A percentile compares a stretch with the other conserved stretches of the same genome.
Evolutionary conservation across 2,797 vertebrate species (phyloP).

Genomic region (Lateolabrax maculatus): DNA sequence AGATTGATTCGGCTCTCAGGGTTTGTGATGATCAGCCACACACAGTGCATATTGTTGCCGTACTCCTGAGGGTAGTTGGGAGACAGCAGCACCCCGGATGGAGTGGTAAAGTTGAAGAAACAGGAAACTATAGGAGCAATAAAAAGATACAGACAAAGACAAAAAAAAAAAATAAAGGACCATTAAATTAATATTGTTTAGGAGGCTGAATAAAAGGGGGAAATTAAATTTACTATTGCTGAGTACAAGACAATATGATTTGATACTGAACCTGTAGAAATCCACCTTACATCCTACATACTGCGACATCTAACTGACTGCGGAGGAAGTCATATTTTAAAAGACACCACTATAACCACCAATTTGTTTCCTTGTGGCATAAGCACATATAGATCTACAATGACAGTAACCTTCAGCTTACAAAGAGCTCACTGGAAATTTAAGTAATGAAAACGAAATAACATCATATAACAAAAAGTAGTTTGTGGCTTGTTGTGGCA

Average conservation of each 20-base stretch:
- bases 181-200: slow-evolving; percentile 33
- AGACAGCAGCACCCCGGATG: slow-evolving; percentile 94
- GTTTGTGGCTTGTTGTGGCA: background rate
- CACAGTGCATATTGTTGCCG: slow-evolving; percentile 97
- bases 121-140: slow-evolving; percentile 91
- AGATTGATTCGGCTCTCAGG: slow-evolving; percentile 96
- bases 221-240: slow-evolving; percentile 37
- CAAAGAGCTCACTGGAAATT: background rate
- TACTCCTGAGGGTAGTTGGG: slow-evolving; percentile 99
- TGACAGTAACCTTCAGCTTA: background rate
- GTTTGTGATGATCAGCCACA: slow-evolving; percentile 97
- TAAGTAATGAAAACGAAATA: background rate
- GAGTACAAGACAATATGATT: slow-evolving; percentile 20
- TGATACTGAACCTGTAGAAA: slow-evolving; percentile 31
- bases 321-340: slow-evolving; percentile 28
- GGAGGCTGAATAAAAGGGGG: slow-evolving; percentile 13
- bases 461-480: background rate
- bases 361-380: background rate
- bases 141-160: slow-evolving; percentile 13
- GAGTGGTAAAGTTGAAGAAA: slow-evolving; percentile 99
- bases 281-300: slow-evolving; percentile 3
- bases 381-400: background rate
- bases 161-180: slow-evolving; percentile 33
- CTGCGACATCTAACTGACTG: background rate
- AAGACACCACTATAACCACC: slow-evolving; percentile 1